Evolutionary conservation across 2,888 invertebrate species (phyloP).

Genomic region (Cryptus armator): DNA sequence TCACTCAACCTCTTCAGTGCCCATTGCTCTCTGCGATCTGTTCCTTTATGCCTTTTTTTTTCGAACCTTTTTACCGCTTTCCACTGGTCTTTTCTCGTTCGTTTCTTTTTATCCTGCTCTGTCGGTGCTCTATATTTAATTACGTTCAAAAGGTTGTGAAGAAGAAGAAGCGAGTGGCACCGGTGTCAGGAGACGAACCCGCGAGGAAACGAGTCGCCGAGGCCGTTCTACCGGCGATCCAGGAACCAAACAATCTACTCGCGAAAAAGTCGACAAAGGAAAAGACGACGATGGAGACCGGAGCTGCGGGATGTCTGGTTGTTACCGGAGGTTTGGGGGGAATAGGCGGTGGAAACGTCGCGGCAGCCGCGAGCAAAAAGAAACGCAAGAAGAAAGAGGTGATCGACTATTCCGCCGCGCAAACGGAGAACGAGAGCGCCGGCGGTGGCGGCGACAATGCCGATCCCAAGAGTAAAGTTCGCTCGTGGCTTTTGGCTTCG

Average conservation of each 20-base stretch:
- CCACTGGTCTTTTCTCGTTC: background rate
- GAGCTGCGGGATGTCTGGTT: background rate
- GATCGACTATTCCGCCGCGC: slow-evolving; percentile 92
- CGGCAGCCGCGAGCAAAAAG: slow-evolving; percentile 85
- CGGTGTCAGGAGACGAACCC: slow-evolving; percentile 77
- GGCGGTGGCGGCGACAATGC: slow-evolving; percentile 82
- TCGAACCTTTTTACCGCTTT: background rate
- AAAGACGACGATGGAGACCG: slow-evolving; percentile 58
- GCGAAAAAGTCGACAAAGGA: slow-evolving; percentile 68
- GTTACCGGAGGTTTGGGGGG: slow-evolving; percentile 84
- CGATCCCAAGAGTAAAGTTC: slow-evolving; percentile 91
- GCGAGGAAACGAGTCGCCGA: slow-evolving; percentile 78
- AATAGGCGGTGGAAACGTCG: slow-evolving; percentile 64
- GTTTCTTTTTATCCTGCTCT: background rate
- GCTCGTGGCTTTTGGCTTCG: slow-evolving; percentile 93
- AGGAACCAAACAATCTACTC: slow-evolving; percentile 61
- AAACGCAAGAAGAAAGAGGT: slow-evolving; percentile 90
- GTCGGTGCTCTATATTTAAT: slow-evolving; percentile 55
- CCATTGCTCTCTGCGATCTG: slow-evolving; percentile 9
- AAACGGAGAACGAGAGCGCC: slow-evolving; percentile 87
- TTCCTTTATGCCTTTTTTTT: background rate
- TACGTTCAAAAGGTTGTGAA: slow-evolving; percentile 67
- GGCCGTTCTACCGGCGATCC: slow-evolving; percentile 53
- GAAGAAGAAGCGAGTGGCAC: slow-evolving; percentile 76
- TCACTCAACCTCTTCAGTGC: slow-evolving; percentile 41